These are phyloP conservation scores for Catharus minimus DNA, from an alignment of 2,113 vertebrate species.

Conservation along the genomic window DNA sequence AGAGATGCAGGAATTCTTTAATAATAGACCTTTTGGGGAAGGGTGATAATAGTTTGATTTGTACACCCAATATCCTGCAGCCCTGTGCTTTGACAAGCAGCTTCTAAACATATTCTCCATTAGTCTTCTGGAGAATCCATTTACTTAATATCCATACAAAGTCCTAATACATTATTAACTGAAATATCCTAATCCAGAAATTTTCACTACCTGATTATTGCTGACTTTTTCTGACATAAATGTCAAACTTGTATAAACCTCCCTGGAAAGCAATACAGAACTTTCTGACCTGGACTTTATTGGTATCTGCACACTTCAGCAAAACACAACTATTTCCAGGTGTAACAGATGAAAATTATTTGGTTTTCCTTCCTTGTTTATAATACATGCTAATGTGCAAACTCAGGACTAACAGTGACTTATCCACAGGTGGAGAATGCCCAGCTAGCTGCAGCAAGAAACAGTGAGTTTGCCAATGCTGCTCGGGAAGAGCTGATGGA, in stretches of 20 bases:
- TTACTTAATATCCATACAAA: not conserved
- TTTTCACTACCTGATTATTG: not conserved
- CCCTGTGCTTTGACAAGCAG: not conserved
- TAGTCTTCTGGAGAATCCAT: not conserved
- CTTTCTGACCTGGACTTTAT: not conserved
- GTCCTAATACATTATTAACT: not conserved
- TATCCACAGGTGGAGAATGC: constrained; percentile 80
- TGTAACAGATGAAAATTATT: not conserved
- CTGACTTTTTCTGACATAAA: not conserved
- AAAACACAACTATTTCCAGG: not conserved
- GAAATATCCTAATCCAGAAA: not conserved
- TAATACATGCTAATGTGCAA: not conserved
- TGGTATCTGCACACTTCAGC: not conserved
- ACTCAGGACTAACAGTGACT: not conserved
- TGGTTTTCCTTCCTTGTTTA: not conserved
- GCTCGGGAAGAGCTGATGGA: constrained; percentile 76
- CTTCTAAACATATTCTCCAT: not conserved
- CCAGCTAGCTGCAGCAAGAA: constrained; percentile 71
- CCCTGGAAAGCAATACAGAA: not conserved
- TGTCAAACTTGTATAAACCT: not conserved
- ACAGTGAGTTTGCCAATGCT: constrained; percentile 61
- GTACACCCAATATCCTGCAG: not conserved
- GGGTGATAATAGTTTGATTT: not conserved
- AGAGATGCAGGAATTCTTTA: not conserved
- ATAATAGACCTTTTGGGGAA: not conserved